These are phyloP conservation scores for Leptinotarsa tumamoca DNA, from an alignment of 2,888 invertebrate species.

Conservation along the genomic window DNA sequence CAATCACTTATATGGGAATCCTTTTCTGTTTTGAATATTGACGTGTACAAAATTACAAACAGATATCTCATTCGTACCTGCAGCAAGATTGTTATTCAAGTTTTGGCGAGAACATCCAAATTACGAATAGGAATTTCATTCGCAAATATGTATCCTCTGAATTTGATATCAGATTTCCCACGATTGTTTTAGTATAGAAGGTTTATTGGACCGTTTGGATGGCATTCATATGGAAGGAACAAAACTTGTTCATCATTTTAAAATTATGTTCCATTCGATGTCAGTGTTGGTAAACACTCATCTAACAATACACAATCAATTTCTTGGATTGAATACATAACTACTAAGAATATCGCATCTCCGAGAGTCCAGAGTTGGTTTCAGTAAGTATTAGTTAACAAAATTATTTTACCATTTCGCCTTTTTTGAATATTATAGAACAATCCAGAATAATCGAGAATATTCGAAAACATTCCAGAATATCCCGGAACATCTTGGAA, in stretches of 20 bases:
- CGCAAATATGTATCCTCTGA: slow-evolving; percentile 3
- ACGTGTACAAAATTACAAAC: not conserved
- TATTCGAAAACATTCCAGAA: too few relatives aligned
- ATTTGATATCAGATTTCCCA: slow-evolving; percentile 15
- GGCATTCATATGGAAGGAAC: slow-evolving; percentile 31
- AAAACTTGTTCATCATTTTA: slow-evolving; percentile 27
- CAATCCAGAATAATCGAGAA: too few relatives aligned
- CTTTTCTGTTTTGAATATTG: not conserved
- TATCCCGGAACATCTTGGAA: too few relatives aligned
- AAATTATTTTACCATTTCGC: not conserved
- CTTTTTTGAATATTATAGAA: not conserved
- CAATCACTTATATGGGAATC: not conserved
- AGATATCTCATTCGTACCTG: not conserved
- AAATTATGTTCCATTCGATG: slow-evolving; percentile 24
- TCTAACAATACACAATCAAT: slow-evolving; percentile 26
- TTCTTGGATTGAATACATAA: slow-evolving; percentile 37
- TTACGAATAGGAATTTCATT: slow-evolving; percentile 14
- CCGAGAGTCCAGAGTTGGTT: slow-evolving; percentile 19
- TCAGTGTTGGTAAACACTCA: slow-evolving; percentile 31
- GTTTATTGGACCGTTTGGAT: slow-evolving; percentile 10
- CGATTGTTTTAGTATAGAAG: slow-evolving; percentile 14
- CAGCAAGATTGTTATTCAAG: not conserved
- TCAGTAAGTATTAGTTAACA: not conserved
- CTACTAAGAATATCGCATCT: slow-evolving; percentile 33
- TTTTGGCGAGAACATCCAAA: slow-evolving; percentile 6